Conservation (phyloP, 2,797 vertebrate genomes). For the Macroramphosus scolopax region DNA sequence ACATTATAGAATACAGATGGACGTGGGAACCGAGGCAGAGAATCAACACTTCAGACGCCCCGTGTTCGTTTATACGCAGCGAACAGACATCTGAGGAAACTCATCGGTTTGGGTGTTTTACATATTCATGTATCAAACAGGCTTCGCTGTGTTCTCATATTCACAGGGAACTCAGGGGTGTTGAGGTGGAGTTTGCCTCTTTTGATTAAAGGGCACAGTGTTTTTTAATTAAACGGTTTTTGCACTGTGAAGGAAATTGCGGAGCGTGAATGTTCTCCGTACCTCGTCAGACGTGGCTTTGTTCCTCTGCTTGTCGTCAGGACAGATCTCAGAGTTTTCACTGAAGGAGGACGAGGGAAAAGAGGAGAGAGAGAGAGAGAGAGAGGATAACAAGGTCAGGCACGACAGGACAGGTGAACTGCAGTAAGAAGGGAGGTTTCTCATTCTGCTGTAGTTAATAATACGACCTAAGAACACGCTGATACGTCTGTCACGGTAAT, state of each 20-base stretch:
- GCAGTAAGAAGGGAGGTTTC: conserved; percentile 21
- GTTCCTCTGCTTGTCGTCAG: conserved; percentile 73
- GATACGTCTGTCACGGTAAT: background rate
- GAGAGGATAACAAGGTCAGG: conserved; percentile 25
- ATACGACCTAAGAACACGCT: too few species aligned
- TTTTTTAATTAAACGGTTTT: background rate
- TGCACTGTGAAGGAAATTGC: background rate
- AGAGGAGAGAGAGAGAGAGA: background rate
- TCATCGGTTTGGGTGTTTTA: background rate
- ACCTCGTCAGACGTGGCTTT: conserved; percentile 77
- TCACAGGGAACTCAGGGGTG: background rate
- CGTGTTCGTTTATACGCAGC: too few species aligned
- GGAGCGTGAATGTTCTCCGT: conserved; percentile 11
- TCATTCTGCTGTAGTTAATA: too few species aligned
- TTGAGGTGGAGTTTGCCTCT: background rate
- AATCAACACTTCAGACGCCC: conserved; percentile 1
- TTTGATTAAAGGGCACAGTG: background rate
- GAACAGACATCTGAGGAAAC: background rate
- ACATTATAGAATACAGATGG: conserved; percentile 34
- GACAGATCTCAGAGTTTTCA: conserved; percentile 73
- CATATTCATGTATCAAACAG: too few species aligned
- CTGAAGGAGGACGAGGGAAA: conserved; percentile 36
- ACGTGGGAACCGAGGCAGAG: conserved; percentile 26
- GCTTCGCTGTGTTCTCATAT: too few species aligned
- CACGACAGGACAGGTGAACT: conserved; percentile 40